These are phyloP conservation scores for Sarcophaga caerulescens DNA, from an alignment of 2,888 invertebrate genomes.

Conservation along the genomic window DNA sequence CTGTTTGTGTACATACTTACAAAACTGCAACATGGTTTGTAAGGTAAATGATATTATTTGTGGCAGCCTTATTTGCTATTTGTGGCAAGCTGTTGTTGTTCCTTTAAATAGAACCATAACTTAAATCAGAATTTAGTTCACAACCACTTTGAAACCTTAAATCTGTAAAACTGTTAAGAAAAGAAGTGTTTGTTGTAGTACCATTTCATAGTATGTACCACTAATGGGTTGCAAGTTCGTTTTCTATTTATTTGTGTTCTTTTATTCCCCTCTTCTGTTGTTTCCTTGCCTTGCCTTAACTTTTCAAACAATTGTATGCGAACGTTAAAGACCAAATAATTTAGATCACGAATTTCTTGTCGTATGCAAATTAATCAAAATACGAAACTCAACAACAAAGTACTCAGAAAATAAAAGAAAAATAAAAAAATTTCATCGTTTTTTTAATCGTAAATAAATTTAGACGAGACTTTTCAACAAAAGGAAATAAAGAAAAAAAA, in stretches of 20 bases:
- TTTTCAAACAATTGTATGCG: constrained; percentile 63
- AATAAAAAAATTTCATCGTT: background rate
- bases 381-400: constrained; percentile 69
- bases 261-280: background rate
- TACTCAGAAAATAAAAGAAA: constrained; percentile 13
- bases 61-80: too few relatives aligned
- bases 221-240: background rate
- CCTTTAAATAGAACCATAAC: constrained; percentile 61
- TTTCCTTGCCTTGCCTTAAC: constrained; percentile 20
- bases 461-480: constrained; percentile 39
- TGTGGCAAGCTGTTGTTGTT: constrained; percentile 26
- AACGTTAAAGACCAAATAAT: constrained; percentile 78
- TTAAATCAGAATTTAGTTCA: constrained; percentile 66
- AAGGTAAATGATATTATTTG: constrained; percentile 62
- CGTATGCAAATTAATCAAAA: constrained; percentile 82
- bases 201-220: background rate
- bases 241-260: constrained; percentile 1
- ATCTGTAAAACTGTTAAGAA: constrained; percentile 5
- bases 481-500: constrained; percentile 49
- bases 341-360: constrained; percentile 81
- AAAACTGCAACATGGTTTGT: constrained; percentile 57
- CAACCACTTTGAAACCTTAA: constrained; percentile 51
- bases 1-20: background rate
- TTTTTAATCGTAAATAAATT: constrained; percentile 58
- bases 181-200: constrained; percentile 27